A percentile compares a stretch with the other conserved stretches of the same genome.
phyloP scores from a whole-genome alignment of 2,888 invertebrate genomes.

The Acrocera orbiculus region DNA sequence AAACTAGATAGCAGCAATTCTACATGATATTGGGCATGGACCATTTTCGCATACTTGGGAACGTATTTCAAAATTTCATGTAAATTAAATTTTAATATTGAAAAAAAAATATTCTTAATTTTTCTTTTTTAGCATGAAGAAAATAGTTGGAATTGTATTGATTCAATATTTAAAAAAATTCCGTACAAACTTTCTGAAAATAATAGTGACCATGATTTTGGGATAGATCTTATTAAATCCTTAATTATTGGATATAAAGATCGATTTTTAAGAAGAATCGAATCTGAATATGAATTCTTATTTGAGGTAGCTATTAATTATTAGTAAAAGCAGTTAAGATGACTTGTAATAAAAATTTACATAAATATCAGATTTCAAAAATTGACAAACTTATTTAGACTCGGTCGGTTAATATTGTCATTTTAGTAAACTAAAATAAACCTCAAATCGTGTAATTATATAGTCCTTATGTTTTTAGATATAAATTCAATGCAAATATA shows the following conservation, averaged over 20 bases:
- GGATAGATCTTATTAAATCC: slow-evolving; percentile 21
- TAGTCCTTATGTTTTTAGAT: too few relatives aligned
- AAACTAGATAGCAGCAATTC: slow-evolving; percentile 42
- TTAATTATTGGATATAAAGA: slow-evolving; percentile 20
- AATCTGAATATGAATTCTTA: slow-evolving; percentile 18
- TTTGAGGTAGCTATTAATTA: too few relatives aligned
- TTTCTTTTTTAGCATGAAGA: slow-evolving; percentile 21
- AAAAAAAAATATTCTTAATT: not conserved
- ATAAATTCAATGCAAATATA: not conserved
- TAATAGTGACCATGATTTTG: slow-evolving; percentile 15
- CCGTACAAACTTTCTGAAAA: slow-evolving; percentile 12
- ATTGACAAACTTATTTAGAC: too few relatives aligned
- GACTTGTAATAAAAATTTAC: too few relatives aligned
- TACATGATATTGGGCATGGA: slow-evolving; percentile 53
- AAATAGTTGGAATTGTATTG: slow-evolving; percentile 18
- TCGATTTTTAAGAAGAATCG: too few relatives aligned
- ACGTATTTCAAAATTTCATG: slow-evolving; percentile 12
- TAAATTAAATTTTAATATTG: not conserved
- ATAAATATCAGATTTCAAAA: too few relatives aligned
- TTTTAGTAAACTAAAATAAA: too few relatives aligned
- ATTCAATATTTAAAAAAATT: slow-evolving; percentile 17
- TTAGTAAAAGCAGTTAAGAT: too few relatives aligned
- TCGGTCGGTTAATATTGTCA: too few relatives aligned
- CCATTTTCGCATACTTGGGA: slow-evolving; percentile 52
- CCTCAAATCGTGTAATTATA: too few relatives aligned